A percentile compares a stretch with the other conserved stretches of the same genome.
phyloP scores from a whole-genome alignment of 2,888 invertebrate genomes.

The Apotomis capreana region DNA sequence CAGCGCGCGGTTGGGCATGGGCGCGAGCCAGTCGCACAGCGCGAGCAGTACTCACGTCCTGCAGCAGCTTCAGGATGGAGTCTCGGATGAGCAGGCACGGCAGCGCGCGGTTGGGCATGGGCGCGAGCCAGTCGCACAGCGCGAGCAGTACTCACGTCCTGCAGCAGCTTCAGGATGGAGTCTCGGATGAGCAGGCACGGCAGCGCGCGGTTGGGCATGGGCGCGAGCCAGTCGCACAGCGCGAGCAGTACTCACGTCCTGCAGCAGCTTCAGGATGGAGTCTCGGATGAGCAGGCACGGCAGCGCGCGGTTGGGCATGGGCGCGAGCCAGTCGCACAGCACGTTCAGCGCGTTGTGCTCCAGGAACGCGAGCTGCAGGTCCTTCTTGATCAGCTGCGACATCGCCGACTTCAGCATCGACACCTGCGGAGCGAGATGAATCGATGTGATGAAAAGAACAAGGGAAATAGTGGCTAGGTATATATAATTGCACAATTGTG shows the following conservation, averaged over 20 bases:
- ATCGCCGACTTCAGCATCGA: slow-evolving; percentile 94
- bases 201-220: background rate
- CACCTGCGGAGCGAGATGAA: slow-evolving; percentile 70
- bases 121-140: no score
- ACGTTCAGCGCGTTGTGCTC: slow-evolving; percentile 97
- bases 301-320: slow-evolving; percentile 98
- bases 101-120: background rate
- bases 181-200: background rate
- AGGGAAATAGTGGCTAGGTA: no score
- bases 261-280: slow-evolving; percentile 89
- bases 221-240: no score
- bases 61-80: slow-evolving; percentile 70
- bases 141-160: background rate
- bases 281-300: slow-evolving; percentile 97
- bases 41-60: slow-evolving; percentile 6
- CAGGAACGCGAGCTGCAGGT: slow-evolving; percentile 96
- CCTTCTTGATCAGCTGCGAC: slow-evolving; percentile 97
- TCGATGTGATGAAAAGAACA: no score
- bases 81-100: background rate
- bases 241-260: slow-evolving; percentile 3
- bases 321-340: slow-evolving; percentile 98
- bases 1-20: no score
- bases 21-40: no score
- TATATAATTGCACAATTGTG: no score
- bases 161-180: background rate